Evolutionary conservation across 2,113 vertebrate genomes (phyloP).

Genomic region (Nestor notabilis): DNA sequence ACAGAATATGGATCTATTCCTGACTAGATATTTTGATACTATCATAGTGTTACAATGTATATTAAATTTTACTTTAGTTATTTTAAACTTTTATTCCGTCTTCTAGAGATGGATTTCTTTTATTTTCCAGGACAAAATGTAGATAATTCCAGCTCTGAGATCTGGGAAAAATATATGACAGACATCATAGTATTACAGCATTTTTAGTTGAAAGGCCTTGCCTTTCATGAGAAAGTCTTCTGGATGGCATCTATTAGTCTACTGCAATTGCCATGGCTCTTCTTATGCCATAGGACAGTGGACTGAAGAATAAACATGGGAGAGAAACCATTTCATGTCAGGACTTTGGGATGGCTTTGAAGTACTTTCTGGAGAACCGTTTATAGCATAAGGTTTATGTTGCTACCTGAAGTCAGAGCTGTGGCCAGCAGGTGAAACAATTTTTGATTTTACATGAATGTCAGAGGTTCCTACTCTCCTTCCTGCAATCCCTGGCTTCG

Average conservation of each 20-base stretch:
- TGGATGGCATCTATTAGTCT: neutral
- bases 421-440: neutral
- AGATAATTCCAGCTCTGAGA: neutral
- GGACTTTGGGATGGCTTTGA: slow-evolving; percentile 1
- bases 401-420: slow-evolving; percentile 4
- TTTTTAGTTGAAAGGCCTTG: neutral
- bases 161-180: neutral
- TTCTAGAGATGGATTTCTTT: neutral
- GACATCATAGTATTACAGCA: neutral
- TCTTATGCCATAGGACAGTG: neutral
- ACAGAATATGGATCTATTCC: neutral
- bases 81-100: neutral
- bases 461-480: neutral
- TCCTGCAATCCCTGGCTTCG: neutral
- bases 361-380: neutral
- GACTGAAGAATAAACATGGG: neutral
- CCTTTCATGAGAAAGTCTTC: neutral
- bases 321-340: slow-evolving; percentile 12
- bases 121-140: neutral
- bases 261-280: neutral
- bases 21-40: neutral
- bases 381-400: neutral
- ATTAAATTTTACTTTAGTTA: neutral
- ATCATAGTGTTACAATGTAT: neutral
- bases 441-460: neutral